Percentiles rank a stretch among this genome's conserved stretches.
Conservation (phyloP, 1,140 invertebrate genomes). For the Bemisia tabaci region DNA sequence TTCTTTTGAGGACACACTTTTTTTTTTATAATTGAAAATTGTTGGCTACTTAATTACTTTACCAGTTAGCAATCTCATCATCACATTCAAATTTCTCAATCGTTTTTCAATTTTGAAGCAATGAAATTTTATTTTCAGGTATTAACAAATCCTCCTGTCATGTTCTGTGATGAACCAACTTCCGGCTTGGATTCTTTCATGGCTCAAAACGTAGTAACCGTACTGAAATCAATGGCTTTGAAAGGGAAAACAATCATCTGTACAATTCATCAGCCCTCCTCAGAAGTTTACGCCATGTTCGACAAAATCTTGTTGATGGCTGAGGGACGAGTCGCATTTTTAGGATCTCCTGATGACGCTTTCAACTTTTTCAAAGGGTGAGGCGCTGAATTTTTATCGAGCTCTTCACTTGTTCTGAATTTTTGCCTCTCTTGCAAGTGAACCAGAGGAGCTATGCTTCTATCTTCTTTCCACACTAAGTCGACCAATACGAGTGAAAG, state of each 20-base stretch:
- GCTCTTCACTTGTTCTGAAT: no score
- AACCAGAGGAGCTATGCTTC: no score
- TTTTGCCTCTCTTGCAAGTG: no score
- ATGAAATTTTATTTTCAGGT: constrained; percentile 38
- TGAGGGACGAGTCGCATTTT: constrained; percentile 79
- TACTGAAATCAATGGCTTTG: constrained; percentile 58
- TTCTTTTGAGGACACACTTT: no score
- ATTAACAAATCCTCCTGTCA: constrained; percentile 84
- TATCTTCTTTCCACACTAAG: no score
- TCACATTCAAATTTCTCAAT: no score
- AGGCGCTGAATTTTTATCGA: constrained; percentile 30
- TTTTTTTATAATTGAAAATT: no score
- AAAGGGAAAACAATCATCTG: constrained; percentile 84
- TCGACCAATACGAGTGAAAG: no score
- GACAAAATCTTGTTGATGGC: constrained; percentile 82
- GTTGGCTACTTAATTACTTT: no score
- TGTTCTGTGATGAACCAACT: constrained; percentile 97
- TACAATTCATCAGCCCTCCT: constrained; percentile 93
- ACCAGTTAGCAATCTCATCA: no score
- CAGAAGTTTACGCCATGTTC: constrained; percentile 84
- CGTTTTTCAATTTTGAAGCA: no score
- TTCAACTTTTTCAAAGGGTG: constrained; percentile 70
- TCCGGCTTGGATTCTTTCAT: constrained; percentile 75
- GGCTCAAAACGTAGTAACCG: constrained; percentile 77
- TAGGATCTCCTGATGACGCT: constrained; percentile 67